Evolutionary conservation across 30 jellyfish, hydroid and myxozoan genomes (phyloP).

Genomic region (Hydractinia echinata): DNA sequence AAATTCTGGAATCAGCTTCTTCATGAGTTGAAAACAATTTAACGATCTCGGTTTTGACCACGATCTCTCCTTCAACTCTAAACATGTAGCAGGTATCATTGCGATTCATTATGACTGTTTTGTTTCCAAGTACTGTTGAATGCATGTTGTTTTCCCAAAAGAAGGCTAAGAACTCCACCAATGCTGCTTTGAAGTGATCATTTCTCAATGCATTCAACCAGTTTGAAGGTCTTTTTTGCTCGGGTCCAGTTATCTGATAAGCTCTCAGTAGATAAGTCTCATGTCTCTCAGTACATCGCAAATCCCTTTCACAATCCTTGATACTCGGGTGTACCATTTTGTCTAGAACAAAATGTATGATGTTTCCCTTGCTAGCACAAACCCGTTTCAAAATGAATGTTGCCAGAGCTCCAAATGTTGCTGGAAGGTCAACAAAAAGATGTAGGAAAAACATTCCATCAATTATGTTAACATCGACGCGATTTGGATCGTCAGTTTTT

Average conservation of each 20-base stretch:
- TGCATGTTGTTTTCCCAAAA: too few species aligned
- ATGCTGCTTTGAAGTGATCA: too few species aligned
- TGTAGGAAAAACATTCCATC: slow-evolving; percentile 22
- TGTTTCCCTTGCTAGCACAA: background rate
- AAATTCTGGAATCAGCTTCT: too few species aligned
- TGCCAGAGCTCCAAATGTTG: slow-evolving; percentile 19
- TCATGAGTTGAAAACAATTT: too few species aligned
- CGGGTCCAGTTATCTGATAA: too few species aligned
- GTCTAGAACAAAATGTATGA: background rate
- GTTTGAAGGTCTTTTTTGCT: slow-evolving; percentile 20
- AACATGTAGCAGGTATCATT: too few species aligned
- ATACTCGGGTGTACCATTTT: background rate
- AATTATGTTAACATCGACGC: background rate
- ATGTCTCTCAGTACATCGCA: too few species aligned
- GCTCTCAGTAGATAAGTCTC: too few species aligned
- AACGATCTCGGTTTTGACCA: too few species aligned
- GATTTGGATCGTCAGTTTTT: background rate
- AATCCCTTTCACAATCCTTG: background rate
- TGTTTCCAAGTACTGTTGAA: background rate
- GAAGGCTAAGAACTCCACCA: too few species aligned
- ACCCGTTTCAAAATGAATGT: background rate
- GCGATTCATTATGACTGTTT: too few species aligned
- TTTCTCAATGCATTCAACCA: slow-evolving; percentile 1
- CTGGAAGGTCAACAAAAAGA: background rate
- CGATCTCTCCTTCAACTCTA: too few species aligned